Base-by-base conservation (phyloP, 2,888 invertebrate genomes). In the Cecidostiba fungosa region DNA sequence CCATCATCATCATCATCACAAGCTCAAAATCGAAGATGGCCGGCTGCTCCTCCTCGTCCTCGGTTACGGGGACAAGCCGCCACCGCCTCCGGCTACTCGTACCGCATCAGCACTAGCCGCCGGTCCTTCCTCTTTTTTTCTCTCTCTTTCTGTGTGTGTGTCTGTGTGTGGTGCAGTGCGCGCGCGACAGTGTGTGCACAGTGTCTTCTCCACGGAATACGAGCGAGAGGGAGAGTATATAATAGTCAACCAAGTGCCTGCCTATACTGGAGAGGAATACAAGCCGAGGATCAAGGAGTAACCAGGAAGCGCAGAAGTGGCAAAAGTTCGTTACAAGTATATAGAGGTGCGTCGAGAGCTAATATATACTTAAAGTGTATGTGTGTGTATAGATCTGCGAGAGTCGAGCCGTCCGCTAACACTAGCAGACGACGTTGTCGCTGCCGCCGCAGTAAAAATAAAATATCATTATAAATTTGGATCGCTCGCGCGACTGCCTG, bases 381-480 rank as follows among this genome's bases (percentile, higher is more conserved):
- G n/a, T n/a, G n/a, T n/a, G n/a, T n/a, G n/a, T n/a, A n/a, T n/a
- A n/a, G n/a, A n/a, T 32, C 32, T 4, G 32, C 43, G 43, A 43
- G 10, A 10, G 10, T 1, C 8, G 43, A n/a, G 54, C 54, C 23
- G 54, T 59, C 54, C 54, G 23, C 23, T 73, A 32, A 47, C 14
- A 6, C 86, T 90, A 91, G 90, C 90, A 90, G 90, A 91, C 92
- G 91, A 91, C 90, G 90, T 89, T 90, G 90, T 90, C 90, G 54
- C 54, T 5, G n/a, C n/a, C n/a, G 54, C 54, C n/a, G 54, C 23
- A 90, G 92, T 92, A 92, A 91, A 91, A 92, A 92, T 90, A 91
- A 92, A 90, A 89, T 91, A 90, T 88, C 90, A 90, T 90, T 90
- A 89, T 90, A 87, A 89, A 91, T 92, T 90, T 91, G 91, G 90